Evolutionary conservation across 1,140 invertebrate species (phyloP).

Genomic region (Choristoneura fumiferana): DNA sequence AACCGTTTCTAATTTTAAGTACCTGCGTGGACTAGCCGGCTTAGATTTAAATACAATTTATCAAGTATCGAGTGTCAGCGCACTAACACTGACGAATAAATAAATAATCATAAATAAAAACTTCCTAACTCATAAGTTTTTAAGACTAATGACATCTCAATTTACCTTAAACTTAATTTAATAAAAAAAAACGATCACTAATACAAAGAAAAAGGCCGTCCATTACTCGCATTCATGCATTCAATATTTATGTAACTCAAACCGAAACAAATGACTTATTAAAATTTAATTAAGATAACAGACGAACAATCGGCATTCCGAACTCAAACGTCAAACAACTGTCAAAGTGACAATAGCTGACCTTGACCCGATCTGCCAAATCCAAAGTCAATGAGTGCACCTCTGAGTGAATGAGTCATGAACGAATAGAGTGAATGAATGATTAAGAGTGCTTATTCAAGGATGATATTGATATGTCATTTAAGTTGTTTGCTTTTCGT

Average conservation of each 20-base stretch:
- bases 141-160: no score
- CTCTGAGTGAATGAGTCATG: slow-evolving; percentile 14
- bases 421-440: slow-evolving; percentile 4
- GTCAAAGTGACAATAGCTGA: slow-evolving; percentile 41
- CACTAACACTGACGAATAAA: no score
- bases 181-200: no score
- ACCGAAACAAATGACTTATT: slow-evolving; percentile 5
- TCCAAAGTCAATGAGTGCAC: slow-evolving; percentile 33
- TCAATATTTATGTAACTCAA: background rate
- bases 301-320: slow-evolving; percentile 27
- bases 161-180: no score
- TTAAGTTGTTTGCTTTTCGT: slow-evolving; percentile 7
- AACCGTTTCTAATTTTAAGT: no score
- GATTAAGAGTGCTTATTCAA: slow-evolving; percentile 11
- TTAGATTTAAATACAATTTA: no score
- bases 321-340: slow-evolving; percentile 33
- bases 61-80: no score
- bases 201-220: background rate
- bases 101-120: no score
- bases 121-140: no score
- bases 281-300: slow-evolving; percentile 14
- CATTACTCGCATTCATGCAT: no score
- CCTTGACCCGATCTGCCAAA: slow-evolving; percentile 43
- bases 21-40: no score
- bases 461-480: slow-evolving; percentile 17